Conservation (phyloP, 2,888 invertebrate species). For the Dexiosoma caninum region DNA sequence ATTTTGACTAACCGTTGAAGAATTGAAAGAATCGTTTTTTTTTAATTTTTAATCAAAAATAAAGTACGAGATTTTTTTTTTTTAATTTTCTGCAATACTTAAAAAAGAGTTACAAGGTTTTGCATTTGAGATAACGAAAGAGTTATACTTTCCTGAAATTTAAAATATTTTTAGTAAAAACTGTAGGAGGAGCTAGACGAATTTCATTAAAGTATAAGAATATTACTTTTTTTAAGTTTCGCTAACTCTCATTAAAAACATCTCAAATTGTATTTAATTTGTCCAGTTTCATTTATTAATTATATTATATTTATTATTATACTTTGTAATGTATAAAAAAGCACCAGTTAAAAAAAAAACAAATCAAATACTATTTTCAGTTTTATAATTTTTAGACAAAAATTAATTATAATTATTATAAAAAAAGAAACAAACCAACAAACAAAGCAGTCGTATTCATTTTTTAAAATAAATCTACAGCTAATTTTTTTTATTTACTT, state of each 20-base stretch:
- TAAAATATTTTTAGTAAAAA: background rate
- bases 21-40: too few relatives aligned
- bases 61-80: too few relatives aligned
- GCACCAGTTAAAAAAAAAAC: constrained; percentile 39
- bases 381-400: constrained; percentile 63
- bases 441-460: constrained; percentile 51
- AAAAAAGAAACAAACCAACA: constrained; percentile 31
- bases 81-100: too few relatives aligned
- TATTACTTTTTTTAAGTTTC: constrained; percentile 17
- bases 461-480: constrained; percentile 38
- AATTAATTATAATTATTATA: constrained; percentile 56
- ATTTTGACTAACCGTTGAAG: too few relatives aligned
- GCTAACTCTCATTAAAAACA: constrained; percentile 39
- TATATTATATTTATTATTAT: constrained; percentile 42
- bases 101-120: too few relatives aligned
- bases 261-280: constrained; percentile 31
- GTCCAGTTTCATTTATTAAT: constrained; percentile 7
- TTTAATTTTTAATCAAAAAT: too few relatives aligned
- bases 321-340: constrained; percentile 53
- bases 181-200: background rate
- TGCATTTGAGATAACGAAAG: too few relatives aligned
- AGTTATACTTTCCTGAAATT: background rate
- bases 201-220: background rate
- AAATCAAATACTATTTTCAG: constrained; percentile 57
- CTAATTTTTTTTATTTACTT: constrained; percentile 41